Evolutionary conservation across 2,888 invertebrate species (phyloP).

Genomic region (Mythimna lalbum): DNA sequence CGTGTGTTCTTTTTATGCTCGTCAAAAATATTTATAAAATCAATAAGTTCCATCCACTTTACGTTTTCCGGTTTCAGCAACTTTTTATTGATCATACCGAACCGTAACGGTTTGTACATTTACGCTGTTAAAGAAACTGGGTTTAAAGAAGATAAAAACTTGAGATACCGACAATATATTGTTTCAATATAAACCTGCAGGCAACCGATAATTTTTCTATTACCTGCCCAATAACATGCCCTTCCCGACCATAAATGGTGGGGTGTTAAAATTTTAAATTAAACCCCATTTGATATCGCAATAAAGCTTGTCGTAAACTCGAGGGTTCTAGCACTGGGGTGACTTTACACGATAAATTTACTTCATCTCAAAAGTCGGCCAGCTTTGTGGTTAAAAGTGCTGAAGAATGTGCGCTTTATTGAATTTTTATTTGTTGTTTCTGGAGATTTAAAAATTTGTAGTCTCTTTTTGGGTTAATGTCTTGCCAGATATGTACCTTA

Average conservation of each 20-base stretch:
- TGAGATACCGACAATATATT: conserved; percentile 41
- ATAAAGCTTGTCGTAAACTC: conserved; percentile 69
- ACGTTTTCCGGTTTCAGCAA: not conserved
- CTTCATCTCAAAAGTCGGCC: conserved; percentile 43
- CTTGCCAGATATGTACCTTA: too few species aligned
- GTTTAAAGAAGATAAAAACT: conserved; percentile 16
- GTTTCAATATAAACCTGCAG: conserved; percentile 50
- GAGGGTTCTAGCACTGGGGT: conserved; percentile 57
- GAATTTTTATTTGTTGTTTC: conserved; percentile 22
- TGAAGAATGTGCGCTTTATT: conserved; percentile 24
- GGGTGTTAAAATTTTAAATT: conserved; percentile 71
- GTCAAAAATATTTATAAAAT: not conserved
- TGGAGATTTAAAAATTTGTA: not conserved
- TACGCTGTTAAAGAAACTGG: not conserved
- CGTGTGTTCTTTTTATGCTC: too few species aligned
- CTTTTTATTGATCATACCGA: not conserved
- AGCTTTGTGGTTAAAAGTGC: conserved; percentile 38
- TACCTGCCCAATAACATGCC: conserved; percentile 57
- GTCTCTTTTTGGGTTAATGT: too few species aligned
- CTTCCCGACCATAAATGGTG: conserved; percentile 53
- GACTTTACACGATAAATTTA: conserved; percentile 53
- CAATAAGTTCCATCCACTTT: not conserved
- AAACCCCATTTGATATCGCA: conserved; percentile 69
- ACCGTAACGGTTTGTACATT: not conserved
- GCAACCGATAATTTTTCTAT: conserved; percentile 63